Percentiles rank a stretch among this genome's conserved stretches.
These are phyloP conservation scores for Luehdorfia chinensis DNA, from an alignment of 1,140 invertebrate species.

Conservation along the genomic window DNA sequence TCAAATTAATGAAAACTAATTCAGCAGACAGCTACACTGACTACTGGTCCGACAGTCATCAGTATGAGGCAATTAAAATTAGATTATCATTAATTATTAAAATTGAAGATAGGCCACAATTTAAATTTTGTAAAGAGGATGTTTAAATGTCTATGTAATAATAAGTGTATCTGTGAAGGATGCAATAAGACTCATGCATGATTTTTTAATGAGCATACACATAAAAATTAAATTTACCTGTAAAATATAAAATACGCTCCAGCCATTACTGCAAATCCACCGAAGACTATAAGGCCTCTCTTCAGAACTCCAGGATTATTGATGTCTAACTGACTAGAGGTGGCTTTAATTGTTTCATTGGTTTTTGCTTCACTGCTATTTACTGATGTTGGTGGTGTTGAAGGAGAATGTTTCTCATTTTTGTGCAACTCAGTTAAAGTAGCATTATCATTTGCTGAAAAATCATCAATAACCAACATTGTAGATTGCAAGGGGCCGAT, in stretches of 20 bases:
- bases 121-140: too few relatives aligned
- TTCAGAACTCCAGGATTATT: constrained; percentile 57
- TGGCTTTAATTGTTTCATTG: constrained; percentile 22
- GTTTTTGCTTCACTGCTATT: constrained; percentile 21
- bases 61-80: too few relatives aligned
- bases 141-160: too few relatives aligned
- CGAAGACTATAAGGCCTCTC: constrained; percentile 63
- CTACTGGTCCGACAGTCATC: too few relatives aligned
- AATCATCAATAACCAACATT: neutral
- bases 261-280: constrained; percentile 57
- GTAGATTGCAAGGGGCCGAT: too few relatives aligned
- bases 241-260: constrained; percentile 67
- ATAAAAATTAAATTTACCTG: constrained; percentile 38
- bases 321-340: constrained; percentile 30
- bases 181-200: too few relatives aligned
- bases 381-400: constrained; percentile 7
- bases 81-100: too few relatives aligned
- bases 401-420: constrained; percentile 4
- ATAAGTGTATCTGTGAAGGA: too few relatives aligned
- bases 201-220: too few relatives aligned
- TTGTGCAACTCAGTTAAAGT: constrained; percentile 12
- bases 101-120: too few relatives aligned
- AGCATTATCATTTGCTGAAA: constrained; percentile 23
- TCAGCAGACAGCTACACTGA: too few relatives aligned
- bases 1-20: too few relatives aligned